Conservation (phyloP, 2,797 vertebrate genomes). For the Remorina albescens region DNA sequence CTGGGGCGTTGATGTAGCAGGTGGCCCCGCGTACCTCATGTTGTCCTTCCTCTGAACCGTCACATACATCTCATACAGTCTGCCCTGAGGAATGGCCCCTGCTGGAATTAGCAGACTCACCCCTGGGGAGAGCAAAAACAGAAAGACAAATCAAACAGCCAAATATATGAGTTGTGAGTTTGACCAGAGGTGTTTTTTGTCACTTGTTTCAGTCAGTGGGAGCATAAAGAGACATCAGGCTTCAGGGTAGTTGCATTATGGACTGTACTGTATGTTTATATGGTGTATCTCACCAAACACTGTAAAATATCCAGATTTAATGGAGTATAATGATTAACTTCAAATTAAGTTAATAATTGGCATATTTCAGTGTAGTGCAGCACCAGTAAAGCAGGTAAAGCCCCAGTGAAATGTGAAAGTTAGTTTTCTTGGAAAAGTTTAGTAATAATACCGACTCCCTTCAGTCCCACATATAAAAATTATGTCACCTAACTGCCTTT, state of each 20-base stretch:
- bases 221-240: background rate
- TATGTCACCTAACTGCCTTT: conserved; percentile 35
- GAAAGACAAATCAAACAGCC: conserved; percentile 34
- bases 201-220: background rate
- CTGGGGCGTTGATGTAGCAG: conserved; percentile 37
- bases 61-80: conserved; percentile 99
- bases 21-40: conserved; percentile 89
- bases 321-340: background rate
- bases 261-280: background rate
- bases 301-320: background rate
- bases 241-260: background rate
- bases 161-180: conserved; percentile 15
- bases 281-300: background rate
- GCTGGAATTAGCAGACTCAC: conserved; percentile 97
- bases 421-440: conserved; percentile 31
- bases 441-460: conserved; percentile 41
- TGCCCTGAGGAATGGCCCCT: conserved; percentile 95
- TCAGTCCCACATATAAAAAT: conserved; percentile 38
- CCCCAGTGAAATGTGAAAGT: conserved; percentile 14
- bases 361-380: conserved; percentile 6
- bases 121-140: conserved; percentile 82
- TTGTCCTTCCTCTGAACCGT: conserved; percentile 98
- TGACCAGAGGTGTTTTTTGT: background rate
- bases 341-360: background rate
- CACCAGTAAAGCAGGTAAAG: conserved; percentile 25